Evolutionary conservation across 2,888 invertebrate species (phyloP).

Genomic region (Trichogramma evanescens): DNA sequence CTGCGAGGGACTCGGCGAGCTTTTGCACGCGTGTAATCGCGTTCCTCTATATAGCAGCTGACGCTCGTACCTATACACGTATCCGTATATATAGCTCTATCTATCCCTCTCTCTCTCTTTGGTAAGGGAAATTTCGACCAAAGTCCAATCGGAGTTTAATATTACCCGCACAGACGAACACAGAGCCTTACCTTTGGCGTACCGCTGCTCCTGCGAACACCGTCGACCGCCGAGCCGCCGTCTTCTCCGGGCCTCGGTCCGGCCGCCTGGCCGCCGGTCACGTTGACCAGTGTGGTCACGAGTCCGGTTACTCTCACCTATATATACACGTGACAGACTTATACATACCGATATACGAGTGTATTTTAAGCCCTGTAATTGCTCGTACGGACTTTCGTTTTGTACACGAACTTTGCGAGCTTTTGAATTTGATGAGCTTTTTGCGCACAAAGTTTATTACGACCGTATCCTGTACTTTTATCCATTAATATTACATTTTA

Average conservation of each 20-base stretch:
- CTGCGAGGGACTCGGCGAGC: too few species aligned
- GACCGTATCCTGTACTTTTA: too few species aligned
- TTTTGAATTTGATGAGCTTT: too few species aligned
- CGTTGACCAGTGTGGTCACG: conserved; percentile 76
- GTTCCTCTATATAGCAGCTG: too few species aligned
- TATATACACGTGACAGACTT: background rate
- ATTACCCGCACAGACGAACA: background rate
- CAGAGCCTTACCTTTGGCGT: conserved; percentile 35
- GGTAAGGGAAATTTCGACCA: background rate
- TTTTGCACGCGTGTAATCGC: too few species aligned
- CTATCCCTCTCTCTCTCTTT: background rate
- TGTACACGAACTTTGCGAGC: too few species aligned
- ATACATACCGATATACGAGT: background rate
- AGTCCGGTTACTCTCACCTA: conserved; percentile 68
- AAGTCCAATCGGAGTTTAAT: too few species aligned
- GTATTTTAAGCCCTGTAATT: background rate
- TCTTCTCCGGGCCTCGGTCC: conserved; percentile 42
- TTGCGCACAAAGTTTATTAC: too few species aligned
- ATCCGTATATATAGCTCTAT: background rate
- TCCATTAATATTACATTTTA: too few species aligned
- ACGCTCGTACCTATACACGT: too few species aligned
- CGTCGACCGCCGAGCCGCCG: conserved; percentile 10
- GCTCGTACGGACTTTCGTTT: too few species aligned
- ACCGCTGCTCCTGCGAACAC: conserved; percentile 15
- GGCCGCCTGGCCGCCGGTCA: conserved; percentile 53